Base-by-base conservation (phyloP, 1,140 invertebrate genomes). In the Nylanderia fulva region DNA sequence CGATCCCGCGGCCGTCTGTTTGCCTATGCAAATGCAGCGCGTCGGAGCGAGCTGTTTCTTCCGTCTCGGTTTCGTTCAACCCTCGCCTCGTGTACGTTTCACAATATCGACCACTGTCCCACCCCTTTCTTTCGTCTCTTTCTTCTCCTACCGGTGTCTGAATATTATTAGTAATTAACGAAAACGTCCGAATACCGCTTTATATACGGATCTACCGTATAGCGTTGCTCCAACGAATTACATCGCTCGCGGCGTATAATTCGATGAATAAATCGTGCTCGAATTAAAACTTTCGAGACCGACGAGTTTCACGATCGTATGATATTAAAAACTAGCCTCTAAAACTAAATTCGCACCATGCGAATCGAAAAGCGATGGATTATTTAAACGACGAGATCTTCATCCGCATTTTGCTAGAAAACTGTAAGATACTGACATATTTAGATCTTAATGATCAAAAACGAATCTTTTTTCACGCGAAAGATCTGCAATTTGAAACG, bases 91-190 rank as follows among this genome's bases (percentile, higher is more conserved):
- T 82, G 74, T 77, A 82, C 84, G 77, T 83, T 72, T 82, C 60
- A 66, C 76, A 79, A 69, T 80, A 61, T 58, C 86, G 45, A 63
- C 88, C 48, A 36, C 36, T 33, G n/a, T 21, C 9, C 48, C 13
- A 6, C 18, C 64, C 52, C 58, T 71, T 58, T 75, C 80, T 66
- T 54, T 80, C 76, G 86, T 74, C 66, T 82, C 80, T 85, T 52
- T 9, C 33, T 69, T 42, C 52, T 4, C 21, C n/a, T 5, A 56
- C 36, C 29, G 56, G 85, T 89, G 92, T 92, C 92, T 93, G 94
- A 94, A 95, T 95, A 94, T 94, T 95, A 95, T 95, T 94, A 95
- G 93, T 95, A 94, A 95, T 95, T 94, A 94, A 92, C 91, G 90
- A 85, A 90, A 92, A 90, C 89, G 88, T 91, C 84, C 84, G 79